Evolutionary conservation across 2,113 vertebrate species (phyloP).

Genomic region (Egretta garzetta): DNA sequence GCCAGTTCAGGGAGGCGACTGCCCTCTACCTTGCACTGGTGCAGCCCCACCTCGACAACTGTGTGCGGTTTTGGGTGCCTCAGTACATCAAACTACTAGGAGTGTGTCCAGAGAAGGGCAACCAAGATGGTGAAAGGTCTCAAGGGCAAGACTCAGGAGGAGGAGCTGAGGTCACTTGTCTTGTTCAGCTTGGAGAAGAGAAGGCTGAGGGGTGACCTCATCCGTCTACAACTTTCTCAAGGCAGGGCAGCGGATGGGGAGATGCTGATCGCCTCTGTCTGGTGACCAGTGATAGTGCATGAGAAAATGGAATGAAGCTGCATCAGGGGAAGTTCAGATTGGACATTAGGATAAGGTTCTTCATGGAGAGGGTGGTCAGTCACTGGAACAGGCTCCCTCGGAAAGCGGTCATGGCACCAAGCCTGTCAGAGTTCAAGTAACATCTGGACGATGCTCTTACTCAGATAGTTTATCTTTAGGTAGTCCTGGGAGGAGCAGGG

Average conservation of each 20-base stretch:
- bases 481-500: background rate
- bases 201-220: too few species aligned
- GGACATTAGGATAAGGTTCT: background rate
- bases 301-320: background rate
- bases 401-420: background rate
- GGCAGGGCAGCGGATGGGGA: fast-evolving
- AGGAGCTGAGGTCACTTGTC: too few species aligned
- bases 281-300: fast-evolving
- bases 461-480: background rate
- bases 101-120: background rate
- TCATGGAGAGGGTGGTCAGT: background rate
- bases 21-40: background rate
- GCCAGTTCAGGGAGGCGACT: fast-evolving
- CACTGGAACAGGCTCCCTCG: background rate
- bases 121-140: background rate
- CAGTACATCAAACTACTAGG: too few species aligned
- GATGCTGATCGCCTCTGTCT: background rate
- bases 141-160: too few species aligned
- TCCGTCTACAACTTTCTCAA: background rate
- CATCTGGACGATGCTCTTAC: background rate
- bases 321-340: background rate
- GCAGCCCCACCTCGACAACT: background rate
- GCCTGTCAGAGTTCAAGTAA: background rate
- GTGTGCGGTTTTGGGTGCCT: too few species aligned
- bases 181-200: too few species aligned